phyloP scores from a whole-genome alignment of 2,888 invertebrate species.

The Cepaea hortensis region DNA sequence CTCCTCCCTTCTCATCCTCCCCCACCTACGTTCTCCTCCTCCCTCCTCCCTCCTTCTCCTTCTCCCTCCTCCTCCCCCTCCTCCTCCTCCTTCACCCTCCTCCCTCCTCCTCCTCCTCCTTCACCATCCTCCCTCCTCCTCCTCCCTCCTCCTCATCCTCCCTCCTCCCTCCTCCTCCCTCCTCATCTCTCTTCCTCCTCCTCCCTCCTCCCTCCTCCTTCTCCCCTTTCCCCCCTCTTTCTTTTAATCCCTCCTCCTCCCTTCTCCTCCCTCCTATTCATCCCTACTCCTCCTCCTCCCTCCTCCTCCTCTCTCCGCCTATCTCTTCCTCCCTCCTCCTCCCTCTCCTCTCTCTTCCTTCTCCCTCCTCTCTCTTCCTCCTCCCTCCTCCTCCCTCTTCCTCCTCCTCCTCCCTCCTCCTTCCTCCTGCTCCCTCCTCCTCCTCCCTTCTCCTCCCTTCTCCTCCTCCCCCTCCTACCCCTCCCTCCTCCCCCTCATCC shows the following conservation, averaged over 20 bases:
- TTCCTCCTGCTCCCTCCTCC: neutral
- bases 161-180: constrained; percentile 9
- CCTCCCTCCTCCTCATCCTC: too few relatives aligned
- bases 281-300: too few relatives aligned
- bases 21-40: constrained; percentile 30
- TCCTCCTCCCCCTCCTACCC: too few relatives aligned
- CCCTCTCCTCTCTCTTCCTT: constrained; percentile 20
- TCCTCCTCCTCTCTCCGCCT: too few relatives aligned
- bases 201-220: constrained; percentile 38
- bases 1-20: constrained; percentile 3
- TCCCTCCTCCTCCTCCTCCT: constrained; percentile 13
- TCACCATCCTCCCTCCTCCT: neutral
- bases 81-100: neutral
- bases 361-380: constrained; percentile 3
- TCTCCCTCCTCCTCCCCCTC: neutral
- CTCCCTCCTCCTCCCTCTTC: neutral
- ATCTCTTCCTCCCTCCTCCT: too few relatives aligned
- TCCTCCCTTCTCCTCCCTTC: neutral
- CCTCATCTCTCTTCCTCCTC: constrained; percentile 21
- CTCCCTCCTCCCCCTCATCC: too few relatives aligned
- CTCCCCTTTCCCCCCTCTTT: constrained; percentile 34
- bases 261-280: too few relatives aligned
- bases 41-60: constrained; percentile 4
- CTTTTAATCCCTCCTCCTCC: too few relatives aligned
- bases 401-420: neutral